These are phyloP conservation scores for Columba janthina DNA, from an alignment of 2,113 vertebrate genomes.

Conservation along the genomic window DNA sequence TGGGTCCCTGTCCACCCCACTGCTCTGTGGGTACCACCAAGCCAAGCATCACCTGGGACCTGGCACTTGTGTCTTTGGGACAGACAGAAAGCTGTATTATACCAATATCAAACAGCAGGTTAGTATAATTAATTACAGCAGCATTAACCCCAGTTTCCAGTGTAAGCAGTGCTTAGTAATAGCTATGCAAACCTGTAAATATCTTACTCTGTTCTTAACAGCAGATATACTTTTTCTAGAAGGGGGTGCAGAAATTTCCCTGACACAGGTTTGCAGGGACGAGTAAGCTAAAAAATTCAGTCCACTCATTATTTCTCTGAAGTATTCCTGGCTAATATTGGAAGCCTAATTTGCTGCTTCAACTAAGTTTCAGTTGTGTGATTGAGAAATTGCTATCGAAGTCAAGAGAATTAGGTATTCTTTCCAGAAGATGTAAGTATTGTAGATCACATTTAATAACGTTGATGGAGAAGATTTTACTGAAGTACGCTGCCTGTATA, in stretches of 20 bases:
- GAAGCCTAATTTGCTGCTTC: neutral
- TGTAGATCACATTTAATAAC: neutral
- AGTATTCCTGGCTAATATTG: neutral
- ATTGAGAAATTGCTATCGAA: neutral
- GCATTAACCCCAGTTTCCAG: neutral
- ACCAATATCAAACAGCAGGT: neutral
- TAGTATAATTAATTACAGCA: neutral
- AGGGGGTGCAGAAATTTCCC: neutral
- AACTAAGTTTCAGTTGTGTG: neutral
- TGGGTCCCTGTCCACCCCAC: neutral
- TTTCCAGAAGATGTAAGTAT: neutral
- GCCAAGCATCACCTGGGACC: neutral
- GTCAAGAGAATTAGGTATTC: neutral
- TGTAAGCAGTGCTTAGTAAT: neutral
- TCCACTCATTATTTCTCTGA: neutral
- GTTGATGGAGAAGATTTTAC: neutral
- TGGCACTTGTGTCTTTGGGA: neutral
- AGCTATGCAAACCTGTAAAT: neutral
- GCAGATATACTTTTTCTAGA: neutral
- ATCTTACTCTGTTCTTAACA: neutral
- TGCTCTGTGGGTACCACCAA: neutral
- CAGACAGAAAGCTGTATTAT: neutral
- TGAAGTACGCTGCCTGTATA: neutral
- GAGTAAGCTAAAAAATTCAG: neutral
- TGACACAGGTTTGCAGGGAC: too few relatives aligned